phyloP scores from a whole-genome alignment of 2,113 vertebrate genomes.

The Pogona vitticeps region DNA sequence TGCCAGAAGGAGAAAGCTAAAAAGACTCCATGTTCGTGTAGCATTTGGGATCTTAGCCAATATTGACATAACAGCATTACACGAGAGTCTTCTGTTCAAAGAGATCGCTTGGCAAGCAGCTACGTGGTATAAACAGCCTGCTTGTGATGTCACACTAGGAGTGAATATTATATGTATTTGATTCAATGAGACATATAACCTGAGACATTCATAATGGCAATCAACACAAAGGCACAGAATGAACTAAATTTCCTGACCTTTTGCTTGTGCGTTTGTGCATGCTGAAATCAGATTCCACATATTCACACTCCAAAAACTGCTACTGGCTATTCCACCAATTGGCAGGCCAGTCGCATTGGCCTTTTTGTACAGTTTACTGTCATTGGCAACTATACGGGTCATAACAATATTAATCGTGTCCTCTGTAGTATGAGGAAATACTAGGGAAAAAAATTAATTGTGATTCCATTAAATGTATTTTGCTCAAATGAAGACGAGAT shows the following conservation, averaged over 20 bases:
- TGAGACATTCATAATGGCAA: neutral
- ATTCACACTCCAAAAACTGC: neutral
- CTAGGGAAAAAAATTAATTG: neutral
- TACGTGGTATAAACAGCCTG: neutral
- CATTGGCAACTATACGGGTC: slow-evolving; percentile 12
- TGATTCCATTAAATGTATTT: neutral
- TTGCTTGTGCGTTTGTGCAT: slow-evolving; percentile 1
- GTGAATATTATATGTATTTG: neutral
- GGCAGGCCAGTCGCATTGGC: neutral
- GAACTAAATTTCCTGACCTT: neutral
- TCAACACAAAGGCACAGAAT: neutral
- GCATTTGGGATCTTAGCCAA: neutral
- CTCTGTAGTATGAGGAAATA: neutral
- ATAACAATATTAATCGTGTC: neutral
- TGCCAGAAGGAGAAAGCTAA: neutral
- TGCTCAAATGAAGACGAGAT: neutral
- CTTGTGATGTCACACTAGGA: neutral
- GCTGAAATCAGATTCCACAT: slow-evolving; percentile 5
- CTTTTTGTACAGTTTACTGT: slow-evolving; percentile 20
- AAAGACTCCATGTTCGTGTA: neutral
- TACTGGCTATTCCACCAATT: neutral
- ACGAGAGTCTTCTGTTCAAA: neutral
- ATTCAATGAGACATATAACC: slow-evolving; percentile 4
- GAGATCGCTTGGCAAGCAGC: neutral
- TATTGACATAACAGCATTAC: neutral